These are phyloP conservation scores for Sacculina carcini DNA, from an alignment of 2,888 invertebrate genomes.

Conservation along the genomic window DNA sequence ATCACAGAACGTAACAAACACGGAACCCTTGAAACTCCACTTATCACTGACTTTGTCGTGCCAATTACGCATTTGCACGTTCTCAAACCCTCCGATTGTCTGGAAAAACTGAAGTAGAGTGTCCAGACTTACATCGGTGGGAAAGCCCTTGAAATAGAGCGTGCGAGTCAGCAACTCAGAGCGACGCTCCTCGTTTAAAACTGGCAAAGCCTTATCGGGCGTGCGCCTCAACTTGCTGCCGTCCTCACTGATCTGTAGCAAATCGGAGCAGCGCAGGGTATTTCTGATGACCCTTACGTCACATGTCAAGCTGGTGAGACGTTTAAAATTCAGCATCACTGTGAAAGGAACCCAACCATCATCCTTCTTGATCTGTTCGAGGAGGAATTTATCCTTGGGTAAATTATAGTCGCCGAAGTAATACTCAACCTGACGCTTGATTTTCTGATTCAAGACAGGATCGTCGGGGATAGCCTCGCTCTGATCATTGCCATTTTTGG, in stretches of 20 bases:
- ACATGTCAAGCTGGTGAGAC: slow-evolving; percentile 40
- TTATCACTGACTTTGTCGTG: slow-evolving; percentile 34
- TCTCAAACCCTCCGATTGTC: slow-evolving; percentile 37
- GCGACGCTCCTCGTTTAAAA: slow-evolving; percentile 51
- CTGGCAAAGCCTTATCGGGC: slow-evolving; percentile 47
- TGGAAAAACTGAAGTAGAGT: slow-evolving; percentile 44
- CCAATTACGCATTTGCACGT: slow-evolving; percentile 32
- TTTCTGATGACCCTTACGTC: slow-evolving; percentile 41
- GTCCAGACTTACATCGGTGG: slow-evolving; percentile 38
- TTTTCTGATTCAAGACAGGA: slow-evolving; percentile 33
- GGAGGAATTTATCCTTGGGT: slow-evolving; percentile 72
- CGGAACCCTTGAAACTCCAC: slow-evolving; percentile 62
- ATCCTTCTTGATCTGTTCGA: slow-evolving; percentile 24
- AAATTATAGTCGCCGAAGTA: slow-evolving; percentile 77
- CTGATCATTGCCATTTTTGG: too few relatives aligned
- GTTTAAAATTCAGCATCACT: slow-evolving; percentile 62
- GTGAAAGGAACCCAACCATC: slow-evolving; percentile 56
- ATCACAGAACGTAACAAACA: slow-evolving; percentile 61
- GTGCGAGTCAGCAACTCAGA: slow-evolving; percentile 48
- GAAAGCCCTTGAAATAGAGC: slow-evolving; percentile 67
- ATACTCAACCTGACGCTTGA: slow-evolving; percentile 36
- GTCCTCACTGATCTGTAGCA: slow-evolving; percentile 44
- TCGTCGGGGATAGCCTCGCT: too few relatives aligned
- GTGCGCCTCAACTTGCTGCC: slow-evolving; percentile 42
- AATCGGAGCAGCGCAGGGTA: slow-evolving; percentile 44